Evolutionary conservation across 1,140 invertebrate species (phyloP).

Genomic region (Chironomus striatipennis): DNA sequence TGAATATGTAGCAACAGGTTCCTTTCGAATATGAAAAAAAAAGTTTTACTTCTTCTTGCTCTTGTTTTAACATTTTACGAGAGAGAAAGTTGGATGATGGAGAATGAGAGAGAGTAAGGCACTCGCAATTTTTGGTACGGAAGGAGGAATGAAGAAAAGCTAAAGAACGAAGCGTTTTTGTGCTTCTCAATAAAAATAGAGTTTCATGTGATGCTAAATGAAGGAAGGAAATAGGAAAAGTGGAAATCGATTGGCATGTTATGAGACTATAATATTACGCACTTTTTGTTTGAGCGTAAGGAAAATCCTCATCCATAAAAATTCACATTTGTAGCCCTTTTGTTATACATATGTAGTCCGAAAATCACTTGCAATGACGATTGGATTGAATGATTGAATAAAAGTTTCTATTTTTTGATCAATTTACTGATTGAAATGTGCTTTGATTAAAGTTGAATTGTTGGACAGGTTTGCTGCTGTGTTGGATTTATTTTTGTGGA

Average conservation of each 20-base stretch:
- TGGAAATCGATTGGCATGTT: conserved; percentile 7
- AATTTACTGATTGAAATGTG: no score
- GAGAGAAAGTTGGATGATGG: background rate
- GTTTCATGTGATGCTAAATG: background rate
- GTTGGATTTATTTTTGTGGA: no score
- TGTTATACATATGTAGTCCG: no score
- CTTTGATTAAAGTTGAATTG: no score
- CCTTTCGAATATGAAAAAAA: background rate
- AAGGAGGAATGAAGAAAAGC: background rate
- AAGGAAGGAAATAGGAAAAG: background rate
- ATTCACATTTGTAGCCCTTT: no score
- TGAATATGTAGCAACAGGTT: background rate
- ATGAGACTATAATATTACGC: background rate
- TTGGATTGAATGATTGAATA: no score
- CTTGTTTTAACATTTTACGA: background rate
- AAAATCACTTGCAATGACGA: no score
- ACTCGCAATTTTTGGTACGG: no score
- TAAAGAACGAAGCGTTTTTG: background rate
- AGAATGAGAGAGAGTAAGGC: background rate
- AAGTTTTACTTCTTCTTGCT: background rate
- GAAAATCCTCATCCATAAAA: no score
- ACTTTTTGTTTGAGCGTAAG: background rate
- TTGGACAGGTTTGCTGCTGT: no score
- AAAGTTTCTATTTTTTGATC: no score
- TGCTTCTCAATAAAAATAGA: background rate